A percentile compares a stretch with the other conserved stretches of the same genome.
Conservation (phyloP, 2,888 invertebrate species). For the Volucella inflata region DNA sequence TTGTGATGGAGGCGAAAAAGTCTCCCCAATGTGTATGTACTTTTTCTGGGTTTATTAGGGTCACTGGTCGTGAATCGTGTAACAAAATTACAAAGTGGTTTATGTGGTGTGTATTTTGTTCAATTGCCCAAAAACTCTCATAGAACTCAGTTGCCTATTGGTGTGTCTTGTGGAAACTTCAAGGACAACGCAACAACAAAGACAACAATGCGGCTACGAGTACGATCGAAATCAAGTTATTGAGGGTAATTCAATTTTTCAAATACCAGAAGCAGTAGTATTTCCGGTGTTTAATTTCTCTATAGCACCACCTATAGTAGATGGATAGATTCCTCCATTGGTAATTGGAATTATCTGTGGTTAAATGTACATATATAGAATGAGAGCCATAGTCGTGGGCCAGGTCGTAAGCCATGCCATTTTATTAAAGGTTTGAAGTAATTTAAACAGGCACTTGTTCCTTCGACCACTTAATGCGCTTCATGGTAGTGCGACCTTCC, state of each 20-base stretch:
- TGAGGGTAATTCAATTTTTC: constrained; percentile 37
- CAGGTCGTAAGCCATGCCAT: too few relatives aligned
- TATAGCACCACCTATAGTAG: not conserved
- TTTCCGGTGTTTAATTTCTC: constrained; percentile 40
- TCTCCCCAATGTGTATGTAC: constrained; percentile 24
- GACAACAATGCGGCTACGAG: not conserved
- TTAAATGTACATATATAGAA: too few relatives aligned
- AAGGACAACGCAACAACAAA: constrained; percentile 21
- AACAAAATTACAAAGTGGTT: constrained; percentile 60
- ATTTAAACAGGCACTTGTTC: constrained; percentile 31
- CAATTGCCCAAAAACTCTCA: constrained; percentile 48
- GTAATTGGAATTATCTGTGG: not conserved
- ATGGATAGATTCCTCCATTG: not conserved
- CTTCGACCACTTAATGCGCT: not conserved
- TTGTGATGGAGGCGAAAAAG: not conserved
- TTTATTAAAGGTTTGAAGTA: not conserved
- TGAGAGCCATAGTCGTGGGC: too few relatives aligned
- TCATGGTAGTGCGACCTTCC: not conserved
- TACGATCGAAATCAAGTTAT: constrained; percentile 21
- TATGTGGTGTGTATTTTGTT: constrained; percentile 64
- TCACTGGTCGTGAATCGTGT: constrained; percentile 47
- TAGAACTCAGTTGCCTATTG: constrained; percentile 30
- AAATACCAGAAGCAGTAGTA: constrained; percentile 3
- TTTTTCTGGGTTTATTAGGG: constrained; percentile 57
- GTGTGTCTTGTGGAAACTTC: not conserved